Evolutionary conservation across 2,888 invertebrate species (phyloP), one percentile per base, ranked within the genome.

Genomic region (Andrena haemorrhoa): DNA sequence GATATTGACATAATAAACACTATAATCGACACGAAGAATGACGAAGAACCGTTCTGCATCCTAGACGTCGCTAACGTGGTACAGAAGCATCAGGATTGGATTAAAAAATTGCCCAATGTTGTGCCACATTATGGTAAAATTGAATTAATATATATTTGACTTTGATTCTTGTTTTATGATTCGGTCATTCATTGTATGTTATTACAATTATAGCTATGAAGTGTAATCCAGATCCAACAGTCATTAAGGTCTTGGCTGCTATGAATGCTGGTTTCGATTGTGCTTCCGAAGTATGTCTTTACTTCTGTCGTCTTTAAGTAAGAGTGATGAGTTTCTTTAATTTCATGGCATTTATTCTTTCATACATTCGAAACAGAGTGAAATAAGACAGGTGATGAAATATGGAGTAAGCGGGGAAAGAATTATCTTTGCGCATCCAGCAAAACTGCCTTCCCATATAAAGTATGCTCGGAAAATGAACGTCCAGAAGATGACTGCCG

Each of bases 211-310:
- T 85, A 94, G 96, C 96, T 83, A 94, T 96, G 35, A 96, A 96
- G 91, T 96, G 96, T 90, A 96, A 96, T 92, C 94, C 95, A 63
- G 94, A 95, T 86, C 92, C 94, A 29, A 92, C 94, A 2, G 94
- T 94, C 2, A 87, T 94, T 29, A 92, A 92, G 88, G 85, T 90
- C 58, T 72, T 96, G 66, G 95, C 95, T 10, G 93, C 94, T 35
- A 91, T 96, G 56, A 96, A 96, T 65, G 93, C 94, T 29, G 95
- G 95, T 60, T 96, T 96, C 92, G 96, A 96, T 90, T 96, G 96
- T 91, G 96, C 96, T 5, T 95, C 96, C 83, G 90, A 92, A 89
- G 93, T 93, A 90, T 71, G 0, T 75, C 8, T 74, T 35, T 8
- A 20, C 7, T 53, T 16, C 20, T 16, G 23, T 2, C 3, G 0